Conservation (phyloP, 2,113 vertebrate genomes). For the Hemiprocne comata region DNA sequence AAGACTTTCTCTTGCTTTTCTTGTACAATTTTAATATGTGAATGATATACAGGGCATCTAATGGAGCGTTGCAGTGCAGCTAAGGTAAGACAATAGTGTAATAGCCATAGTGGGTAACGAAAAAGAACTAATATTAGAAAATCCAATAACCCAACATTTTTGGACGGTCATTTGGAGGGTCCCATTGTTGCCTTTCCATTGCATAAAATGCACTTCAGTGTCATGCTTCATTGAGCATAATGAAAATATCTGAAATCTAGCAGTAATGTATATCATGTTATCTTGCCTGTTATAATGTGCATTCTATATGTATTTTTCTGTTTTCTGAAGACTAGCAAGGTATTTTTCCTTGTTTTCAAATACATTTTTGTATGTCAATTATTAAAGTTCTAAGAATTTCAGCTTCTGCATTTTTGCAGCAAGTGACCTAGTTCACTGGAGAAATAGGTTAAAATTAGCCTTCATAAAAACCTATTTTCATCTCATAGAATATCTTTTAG, state of each 20-base stretch:
- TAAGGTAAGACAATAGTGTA: background rate
- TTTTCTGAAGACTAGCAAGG: background rate
- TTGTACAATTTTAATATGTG: background rate
- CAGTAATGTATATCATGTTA: background rate
- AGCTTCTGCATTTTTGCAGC: background rate
- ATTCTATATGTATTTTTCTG: background rate
- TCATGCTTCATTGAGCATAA: background rate
- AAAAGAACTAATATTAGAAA: background rate
- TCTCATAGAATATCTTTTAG: slow-evolving; percentile 36
- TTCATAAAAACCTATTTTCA: slow-evolving; percentile 21
- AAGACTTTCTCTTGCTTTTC: background rate
- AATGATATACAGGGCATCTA: background rate
- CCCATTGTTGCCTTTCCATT: background rate
- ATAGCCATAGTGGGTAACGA: background rate
- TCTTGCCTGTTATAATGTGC: background rate
- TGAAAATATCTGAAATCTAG: background rate
- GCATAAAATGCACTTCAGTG: background rate
- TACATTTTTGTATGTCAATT: background rate
- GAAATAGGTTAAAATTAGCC: slow-evolving; percentile 55
- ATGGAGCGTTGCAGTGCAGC: background rate
- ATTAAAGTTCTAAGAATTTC: background rate
- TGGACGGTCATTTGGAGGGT: background rate
- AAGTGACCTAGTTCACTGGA: slow-evolving; percentile 25
- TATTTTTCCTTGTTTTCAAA: background rate
- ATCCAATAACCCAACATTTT: background rate